Base-by-base conservation (phyloP, 2,797 vertebrate genomes). In the Galaxias olidus region DNA sequence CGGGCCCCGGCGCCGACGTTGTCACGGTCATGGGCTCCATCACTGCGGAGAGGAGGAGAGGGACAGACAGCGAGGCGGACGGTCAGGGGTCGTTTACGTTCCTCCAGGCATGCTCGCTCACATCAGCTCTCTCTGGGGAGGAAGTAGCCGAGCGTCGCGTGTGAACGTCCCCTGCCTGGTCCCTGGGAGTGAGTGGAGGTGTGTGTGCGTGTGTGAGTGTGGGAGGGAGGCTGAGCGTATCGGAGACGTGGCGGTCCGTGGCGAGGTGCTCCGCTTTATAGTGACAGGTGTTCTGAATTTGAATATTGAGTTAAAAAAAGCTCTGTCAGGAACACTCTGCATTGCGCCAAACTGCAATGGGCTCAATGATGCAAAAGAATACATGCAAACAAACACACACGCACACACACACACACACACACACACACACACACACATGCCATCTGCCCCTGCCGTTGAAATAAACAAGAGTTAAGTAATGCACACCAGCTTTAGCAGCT, bases 1-100 rank as follows among this genome's bases (percentile, higher is more conserved):
- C 92, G 0, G 86, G 74, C 44, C 94, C 94, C 1, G 90, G 80
- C 61, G 93, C 84, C 2, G 95, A 96, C 0, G 93, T 93, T 49
- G 93, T 95, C 67, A 95, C 91, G 1, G 93, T 91, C 87, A 88
- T 90, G 70, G 91, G 77, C 68, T 98, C 96, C 95, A 93, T 92
- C 74, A 87, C 94, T 95, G 80, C 41, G 13, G 51, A 71, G 18
- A 14, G 13, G 51, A 72, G 73, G 9, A 43, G 4, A 19, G 47
- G 66, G 20, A 48, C 46, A 58, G 47, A 68, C 9, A 57, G 11
- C 67, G 18, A 59, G 19, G 46, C 66, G 54, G 59, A 40, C 12
- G 52, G 61, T 52, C 1, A 65, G 19, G 17, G 73, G 10, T 67
- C 44, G 45, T 5, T 47, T 45, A 10, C 46, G 48, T 51, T 30